phyloP scores from a whole-genome alignment of 2,888 invertebrate genomes.

The Cataglyphis albicans region DNA sequence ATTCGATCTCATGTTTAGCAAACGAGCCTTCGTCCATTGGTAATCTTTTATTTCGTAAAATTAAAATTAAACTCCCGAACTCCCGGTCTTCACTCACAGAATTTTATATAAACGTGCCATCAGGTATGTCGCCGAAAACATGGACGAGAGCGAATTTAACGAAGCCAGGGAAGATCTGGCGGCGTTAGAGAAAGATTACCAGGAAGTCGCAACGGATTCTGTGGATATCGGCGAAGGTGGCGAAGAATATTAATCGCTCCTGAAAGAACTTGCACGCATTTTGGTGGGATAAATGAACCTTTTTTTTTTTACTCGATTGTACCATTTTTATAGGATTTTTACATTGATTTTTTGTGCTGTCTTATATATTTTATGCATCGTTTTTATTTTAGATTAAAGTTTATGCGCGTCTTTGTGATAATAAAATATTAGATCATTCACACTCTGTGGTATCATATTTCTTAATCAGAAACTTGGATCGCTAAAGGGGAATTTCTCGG shows the following conservation, averaged over 20 bases:
- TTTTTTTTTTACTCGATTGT: slow-evolving; percentile 13
- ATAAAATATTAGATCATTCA: neutral
- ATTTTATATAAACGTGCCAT: neutral
- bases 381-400: slow-evolving; percentile 24
- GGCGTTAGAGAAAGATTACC: slow-evolving; percentile 94
- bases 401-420: slow-evolving; percentile 25
- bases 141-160: slow-evolving; percentile 81
- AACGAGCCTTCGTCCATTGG: slow-evolving; percentile 90
- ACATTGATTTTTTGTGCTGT: slow-evolving; percentile 28
- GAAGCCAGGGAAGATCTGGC: slow-evolving; percentile 88
- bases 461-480: neutral
- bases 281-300: slow-evolving; percentile 35
- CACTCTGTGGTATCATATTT: neutral
- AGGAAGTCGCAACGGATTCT: slow-evolving; percentile 95
- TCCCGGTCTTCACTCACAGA: neutral
- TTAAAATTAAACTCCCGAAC: neutral
- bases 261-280: neutral
- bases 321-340: slow-evolving; percentile 49
- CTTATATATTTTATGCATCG: slow-evolving; percentile 19
- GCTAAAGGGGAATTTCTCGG: neutral
- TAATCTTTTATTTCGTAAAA: slow-evolving; percentile 78
- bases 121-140: slow-evolving; percentile 79
- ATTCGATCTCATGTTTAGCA: slow-evolving; percentile 89
- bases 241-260: slow-evolving; percentile 87
- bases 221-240: slow-evolving; percentile 90